Evolutionary conservation across 2,113 vertebrate genomes (phyloP).

Genomic region (Pyxicephalus adspersus): DNA sequence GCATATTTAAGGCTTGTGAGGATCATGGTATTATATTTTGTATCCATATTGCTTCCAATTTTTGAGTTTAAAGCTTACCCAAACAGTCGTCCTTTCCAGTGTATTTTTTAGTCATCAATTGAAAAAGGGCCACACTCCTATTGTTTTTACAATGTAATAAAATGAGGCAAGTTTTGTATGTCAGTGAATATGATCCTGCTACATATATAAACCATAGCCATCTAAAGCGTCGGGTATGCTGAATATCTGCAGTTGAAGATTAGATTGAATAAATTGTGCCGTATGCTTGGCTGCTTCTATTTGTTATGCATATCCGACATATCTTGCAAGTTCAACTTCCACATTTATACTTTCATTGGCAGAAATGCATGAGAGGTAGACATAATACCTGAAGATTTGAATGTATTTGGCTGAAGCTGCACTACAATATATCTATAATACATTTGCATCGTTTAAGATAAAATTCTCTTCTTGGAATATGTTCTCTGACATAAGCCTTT

Average conservation of each 20-base stretch:
- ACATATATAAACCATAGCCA: too few relatives aligned
- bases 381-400: constrained; percentile 29
- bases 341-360: constrained; percentile 13
- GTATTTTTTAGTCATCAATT: too few relatives aligned
- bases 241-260: constrained; percentile 1
- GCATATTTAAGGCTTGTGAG: too few relatives aligned
- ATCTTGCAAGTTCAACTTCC: constrained; percentile 1
- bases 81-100: too few relatives aligned
- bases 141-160: too few relatives aligned
- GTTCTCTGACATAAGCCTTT: not conserved
- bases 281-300: constrained; percentile 12
- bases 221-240: not conserved
- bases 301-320: constrained; percentile 25
- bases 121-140: too few relatives aligned
- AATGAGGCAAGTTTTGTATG: too few relatives aligned
- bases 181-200: too few relatives aligned
- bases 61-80: too few relatives aligned
- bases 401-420: constrained; percentile 9
- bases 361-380: constrained; percentile 10
- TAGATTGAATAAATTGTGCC: constrained; percentile 22
- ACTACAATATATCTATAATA: constrained; percentile 6
- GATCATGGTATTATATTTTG: too few relatives aligned
- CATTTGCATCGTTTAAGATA: constrained; percentile 13
- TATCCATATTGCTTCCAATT: too few relatives aligned
- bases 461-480: not conserved